These are phyloP conservation scores for Drosophila ananassae DNA, from an alignment of 1,140 invertebrate species.

Conservation along the genomic window DNA sequence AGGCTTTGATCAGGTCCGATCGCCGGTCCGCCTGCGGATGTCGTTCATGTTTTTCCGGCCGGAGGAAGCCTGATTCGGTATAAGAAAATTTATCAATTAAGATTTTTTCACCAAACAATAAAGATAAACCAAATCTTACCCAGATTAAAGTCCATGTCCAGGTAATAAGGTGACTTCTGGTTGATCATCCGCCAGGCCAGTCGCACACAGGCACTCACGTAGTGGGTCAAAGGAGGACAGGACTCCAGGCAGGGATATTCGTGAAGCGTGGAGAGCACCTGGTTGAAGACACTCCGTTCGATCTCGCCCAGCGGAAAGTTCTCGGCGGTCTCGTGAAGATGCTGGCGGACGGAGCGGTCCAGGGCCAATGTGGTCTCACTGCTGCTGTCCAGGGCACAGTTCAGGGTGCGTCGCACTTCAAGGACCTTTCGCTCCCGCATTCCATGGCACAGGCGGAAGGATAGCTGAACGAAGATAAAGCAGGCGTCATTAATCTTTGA, in stretches of 20 bases:
- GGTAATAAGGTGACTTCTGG: conserved; percentile 86
- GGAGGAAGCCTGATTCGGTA: conserved; percentile 59
- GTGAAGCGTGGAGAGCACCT: conserved; percentile 86
- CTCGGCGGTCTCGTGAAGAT: conserved; percentile 85
- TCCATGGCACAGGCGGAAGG: conserved; percentile 87
- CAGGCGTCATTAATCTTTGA: conserved; percentile 64
- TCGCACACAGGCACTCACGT: conserved; percentile 86
- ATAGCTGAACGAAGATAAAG: conserved; percentile 84
- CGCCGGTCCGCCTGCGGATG: conserved; percentile 86
- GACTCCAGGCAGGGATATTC: conserved; percentile 87
- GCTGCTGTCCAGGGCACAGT: conserved; percentile 84
- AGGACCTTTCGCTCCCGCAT: conserved; percentile 86
- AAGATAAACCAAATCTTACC: conserved; percentile 69
- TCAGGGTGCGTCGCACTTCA: conserved; percentile 86
- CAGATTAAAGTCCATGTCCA: conserved; percentile 87
- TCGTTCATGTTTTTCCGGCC: conserved; percentile 86
- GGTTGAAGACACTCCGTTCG: conserved; percentile 87
- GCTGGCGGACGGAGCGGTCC: conserved; percentile 84
- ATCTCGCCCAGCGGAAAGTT: conserved; percentile 87
- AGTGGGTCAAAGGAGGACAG: conserved; percentile 85
- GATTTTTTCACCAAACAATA: not conserved
- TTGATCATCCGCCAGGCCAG: conserved; percentile 86
- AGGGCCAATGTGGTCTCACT: conserved; percentile 80
- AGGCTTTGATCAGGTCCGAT: conserved; percentile 87
- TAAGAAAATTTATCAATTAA: not conserved